Base-by-base conservation (phyloP, 2,797 vertebrate genomes). In the Sciaenops ocellatus region DNA sequence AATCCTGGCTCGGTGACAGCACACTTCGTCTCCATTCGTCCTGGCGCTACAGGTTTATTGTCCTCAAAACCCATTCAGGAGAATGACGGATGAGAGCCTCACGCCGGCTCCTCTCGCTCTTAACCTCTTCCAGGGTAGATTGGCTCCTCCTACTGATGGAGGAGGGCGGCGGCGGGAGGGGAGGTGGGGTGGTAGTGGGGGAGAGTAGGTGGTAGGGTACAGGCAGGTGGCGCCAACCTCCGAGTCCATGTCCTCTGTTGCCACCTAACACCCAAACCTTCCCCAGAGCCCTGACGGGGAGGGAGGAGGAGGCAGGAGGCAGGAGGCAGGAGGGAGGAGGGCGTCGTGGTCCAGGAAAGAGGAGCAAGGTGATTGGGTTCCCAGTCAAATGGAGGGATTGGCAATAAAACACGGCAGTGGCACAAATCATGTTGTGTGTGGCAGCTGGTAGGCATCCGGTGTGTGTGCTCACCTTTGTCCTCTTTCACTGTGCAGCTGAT, bases 31-130 rank as follows among this genome's bases (percentile, higher is more conserved):
- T 95, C 95, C 94, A 96, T 96, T 96, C 95, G 93, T 95, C 95
- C 94, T 91, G 91, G 94, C 90, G 94, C 95, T 95, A 96, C 95
- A 95, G 95, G 94, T 96, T 96, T 95, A 96, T 96, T 96, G 94
- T 95, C 95, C 95, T 96, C 95, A 96, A 96, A 96, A 95, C 94
- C 95, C 93, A 95, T 95, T 95, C 95, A 95, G 93, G 93, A 95
- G 94, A 95, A 95, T 96, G 95, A 96, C 95, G 92, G 95, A 96
- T 96, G 95, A 94, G 86, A 85, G 90, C 83, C 84, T 85, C 84
- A 75, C 51, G 78, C 88, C 69, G 79, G 83, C 90, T 91, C 83
- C 84, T 69, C 71, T 69, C 71, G 73, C 88, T 92, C 86, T 87
- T 91, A 90, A 90, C 91, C 92, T 90, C 91, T 80, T 84, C 70